phyloP scores from a whole-genome alignment of 2,113 vertebrate genomes.

The Gambusia holbrooki region DNA sequence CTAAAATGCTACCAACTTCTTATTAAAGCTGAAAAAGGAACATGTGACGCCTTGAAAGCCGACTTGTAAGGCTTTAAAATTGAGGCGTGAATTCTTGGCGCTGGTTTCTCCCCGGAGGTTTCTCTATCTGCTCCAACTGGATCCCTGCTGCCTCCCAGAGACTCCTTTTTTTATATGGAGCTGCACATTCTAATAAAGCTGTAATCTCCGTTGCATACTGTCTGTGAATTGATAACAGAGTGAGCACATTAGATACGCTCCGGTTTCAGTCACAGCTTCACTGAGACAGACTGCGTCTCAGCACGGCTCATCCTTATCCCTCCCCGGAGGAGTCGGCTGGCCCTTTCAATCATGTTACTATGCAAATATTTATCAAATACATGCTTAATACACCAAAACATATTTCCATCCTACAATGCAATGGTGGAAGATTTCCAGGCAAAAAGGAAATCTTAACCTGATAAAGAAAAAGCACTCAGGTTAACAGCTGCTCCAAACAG shows the following conservation, averaged over 20 bases:
- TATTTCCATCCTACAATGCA: not conserved
- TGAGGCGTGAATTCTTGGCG: constrained; percentile 34
- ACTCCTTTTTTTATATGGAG: constrained; percentile 13
- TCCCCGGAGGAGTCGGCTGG: not conserved
- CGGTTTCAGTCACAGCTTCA: constrained; percentile 16
- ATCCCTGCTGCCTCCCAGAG: constrained; percentile 51
- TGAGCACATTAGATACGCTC: constrained; percentile 53
- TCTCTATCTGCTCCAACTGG: constrained; percentile 42
- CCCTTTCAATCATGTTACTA: not conserved
- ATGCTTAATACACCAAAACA: rapidly evolving
- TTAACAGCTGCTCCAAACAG: constrained; percentile 23
- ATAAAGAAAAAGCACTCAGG: constrained; percentile 18
- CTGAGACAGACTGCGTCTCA: constrained; percentile 42
- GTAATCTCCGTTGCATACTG: constrained; percentile 51
- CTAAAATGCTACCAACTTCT: not conserved
- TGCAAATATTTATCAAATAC: not conserved
- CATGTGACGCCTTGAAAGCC: constrained; percentile 30
- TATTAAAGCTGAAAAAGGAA: not conserved
- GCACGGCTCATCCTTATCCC: constrained; percentile 22
- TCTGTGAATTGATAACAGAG: constrained; percentile 50
- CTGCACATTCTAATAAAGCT: constrained; percentile 39
- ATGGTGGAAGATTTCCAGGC: not conserved
- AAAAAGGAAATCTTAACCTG: not conserved
- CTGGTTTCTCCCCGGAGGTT: constrained; percentile 8
- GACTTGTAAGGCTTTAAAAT: constrained; percentile 12